These are phyloP conservation scores for Spodoptera littoralis DNA, from an alignment of 2,888 invertebrate species.

Conservation along the genomic window DNA sequence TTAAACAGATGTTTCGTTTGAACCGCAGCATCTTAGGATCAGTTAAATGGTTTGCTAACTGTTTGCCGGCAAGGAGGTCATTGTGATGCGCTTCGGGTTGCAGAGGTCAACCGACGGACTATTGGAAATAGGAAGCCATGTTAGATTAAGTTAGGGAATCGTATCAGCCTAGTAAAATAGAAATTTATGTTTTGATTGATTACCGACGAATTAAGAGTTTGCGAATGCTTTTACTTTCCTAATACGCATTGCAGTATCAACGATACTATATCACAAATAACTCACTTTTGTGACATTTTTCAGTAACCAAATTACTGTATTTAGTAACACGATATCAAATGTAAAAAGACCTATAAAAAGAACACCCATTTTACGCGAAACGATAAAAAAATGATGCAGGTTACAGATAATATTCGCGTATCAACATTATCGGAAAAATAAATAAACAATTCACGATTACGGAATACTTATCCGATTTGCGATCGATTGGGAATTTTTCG, in stretches of 20 bases:
- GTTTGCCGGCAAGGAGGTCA: slow-evolving; percentile 36
- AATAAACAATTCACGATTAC: slow-evolving; percentile 43
- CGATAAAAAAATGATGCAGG: slow-evolving; percentile 28
- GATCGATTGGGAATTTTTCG: slow-evolving; percentile 10
- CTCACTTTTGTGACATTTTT: background rate
- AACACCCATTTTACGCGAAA: slow-evolving; percentile 12
- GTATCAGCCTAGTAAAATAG: too few relatives aligned
- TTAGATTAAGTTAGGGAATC: slow-evolving; percentile 2
- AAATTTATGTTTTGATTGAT: too few relatives aligned
- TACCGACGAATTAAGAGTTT: too few relatives aligned
- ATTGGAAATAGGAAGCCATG: background rate
- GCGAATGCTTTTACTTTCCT: too few relatives aligned
- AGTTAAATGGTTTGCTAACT: slow-evolving; percentile 17
- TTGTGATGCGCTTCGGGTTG: slow-evolving; percentile 6
- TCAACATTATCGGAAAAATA: slow-evolving; percentile 33
- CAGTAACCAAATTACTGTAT: too few relatives aligned
- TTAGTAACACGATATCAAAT: background rate
- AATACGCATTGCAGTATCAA: too few relatives aligned
- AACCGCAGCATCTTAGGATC: background rate
- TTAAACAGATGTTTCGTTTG: slow-evolving; percentile 27
- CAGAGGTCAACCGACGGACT: slow-evolving; percentile 32
- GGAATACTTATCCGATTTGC: background rate
- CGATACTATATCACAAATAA: background rate
- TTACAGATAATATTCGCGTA: slow-evolving; percentile 25
- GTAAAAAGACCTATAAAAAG: background rate